Evolutionary conservation across 2,113 vertebrate genomes (phyloP), one percentile per base, ranked within the genome.

Genomic region (Montifringilla adamsi): DNA sequence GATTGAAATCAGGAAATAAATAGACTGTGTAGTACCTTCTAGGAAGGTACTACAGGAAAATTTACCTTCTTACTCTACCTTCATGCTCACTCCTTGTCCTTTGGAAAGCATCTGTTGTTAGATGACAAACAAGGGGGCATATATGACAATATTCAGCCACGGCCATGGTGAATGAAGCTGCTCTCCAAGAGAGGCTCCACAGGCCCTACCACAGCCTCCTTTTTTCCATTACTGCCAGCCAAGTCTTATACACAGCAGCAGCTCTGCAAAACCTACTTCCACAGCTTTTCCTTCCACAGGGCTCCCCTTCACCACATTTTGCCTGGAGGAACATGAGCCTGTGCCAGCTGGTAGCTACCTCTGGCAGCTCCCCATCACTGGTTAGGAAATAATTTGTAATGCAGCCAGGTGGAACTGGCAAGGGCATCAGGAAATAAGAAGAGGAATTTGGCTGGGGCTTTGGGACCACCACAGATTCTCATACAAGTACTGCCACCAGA

Each of bases 241-340:
- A 72, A 37, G 44, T 59, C 63, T 91, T 87, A 84, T 26, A 91
- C 74, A 66, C 46, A 72, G 58, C 46, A 59, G 69, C 47, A 87
- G 59, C 58, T 91, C 62, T 39, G 28, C 53, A 58, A 39, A 62
- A 68, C 44, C 31, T 67, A 27, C 27, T 92, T 90, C 31, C 41
- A 82, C 53, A 82, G 69, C 74, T 92, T 82, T 60, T 87, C 84
- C 41, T 92, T 79, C 78, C 78, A 89, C 77, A 89, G 73, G 58
- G 41, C 22, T 91, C 62, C 31, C 39, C 49, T 72, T 69, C 28
- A 41, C 47, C 6, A 1, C 4, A 1, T 49, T 89, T 88, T 87
- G 52, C 66, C 86, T 37, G 44, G 23, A 6, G 84, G 27, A 56
- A 13, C 4, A 2, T 11, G 69, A 86, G 52, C 23, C 41, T 72